phyloP scores from a whole-genome alignment of 2,797 vertebrate genomes.

The Sarcophilus harrisii region DNA sequence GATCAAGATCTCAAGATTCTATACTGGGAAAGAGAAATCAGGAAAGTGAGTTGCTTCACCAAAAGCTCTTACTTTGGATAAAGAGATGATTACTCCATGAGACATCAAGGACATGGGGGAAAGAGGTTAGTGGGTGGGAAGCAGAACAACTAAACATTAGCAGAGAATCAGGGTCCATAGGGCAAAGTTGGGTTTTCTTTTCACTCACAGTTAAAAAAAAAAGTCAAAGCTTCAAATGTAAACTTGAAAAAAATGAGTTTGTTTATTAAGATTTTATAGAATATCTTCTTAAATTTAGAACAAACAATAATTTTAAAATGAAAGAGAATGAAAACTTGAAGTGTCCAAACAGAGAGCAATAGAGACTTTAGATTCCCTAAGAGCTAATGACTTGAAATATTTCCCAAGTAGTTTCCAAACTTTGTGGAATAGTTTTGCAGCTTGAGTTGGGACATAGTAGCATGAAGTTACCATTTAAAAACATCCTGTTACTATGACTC shows the following conservation, averaged over 20 bases:
- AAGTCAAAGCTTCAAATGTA: not conserved
- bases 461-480: conserved; percentile 17
- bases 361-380: conserved; percentile 41
- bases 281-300: not conserved
- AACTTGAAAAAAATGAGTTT: not conserved
- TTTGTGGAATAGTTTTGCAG: not conserved
- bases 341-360: not conserved
- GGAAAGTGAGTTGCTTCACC: not conserved
- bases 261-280: conserved; percentile 7
- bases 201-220: not conserved
- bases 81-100: not conserved
- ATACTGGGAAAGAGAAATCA: not conserved
- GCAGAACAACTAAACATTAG: not conserved
- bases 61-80: not conserved
- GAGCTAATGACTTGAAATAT: conserved; percentile 4
- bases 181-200: not conserved
- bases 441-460: conserved; percentile 33
- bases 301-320: not conserved
- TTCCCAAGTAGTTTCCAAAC: conserved; percentile 18
- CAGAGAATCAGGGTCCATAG: not conserved
- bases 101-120: not conserved
- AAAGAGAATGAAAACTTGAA: not conserved
- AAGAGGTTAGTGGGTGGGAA: not conserved
- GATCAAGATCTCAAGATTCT: not conserved
- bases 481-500: conserved; percentile 21